Conservation (phyloP, 2,797 vertebrate genomes). For the Sitta carolinensis region DNA sequence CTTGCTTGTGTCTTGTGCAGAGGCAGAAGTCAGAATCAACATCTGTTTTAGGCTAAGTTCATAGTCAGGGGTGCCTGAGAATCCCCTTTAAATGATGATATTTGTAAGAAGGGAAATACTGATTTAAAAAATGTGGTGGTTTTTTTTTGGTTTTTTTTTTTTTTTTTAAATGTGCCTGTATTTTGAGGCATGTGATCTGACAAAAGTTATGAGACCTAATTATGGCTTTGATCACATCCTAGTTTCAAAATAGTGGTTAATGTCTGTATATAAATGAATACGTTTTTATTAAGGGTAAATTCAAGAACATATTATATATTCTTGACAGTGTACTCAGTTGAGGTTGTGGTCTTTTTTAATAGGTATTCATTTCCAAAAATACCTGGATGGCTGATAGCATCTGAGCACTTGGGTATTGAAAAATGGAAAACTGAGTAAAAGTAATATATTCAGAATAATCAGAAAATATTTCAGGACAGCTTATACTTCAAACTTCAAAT, state of each 20-base stretch:
- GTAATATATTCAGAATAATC: neutral
- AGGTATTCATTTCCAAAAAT: neutral
- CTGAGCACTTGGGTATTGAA: neutral
- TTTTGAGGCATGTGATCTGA: neutral
- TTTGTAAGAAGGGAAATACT: neutral
- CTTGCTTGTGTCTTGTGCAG: neutral
- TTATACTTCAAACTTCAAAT: neutral
- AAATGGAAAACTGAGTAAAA: neutral
- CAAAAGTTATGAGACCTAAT: neutral
- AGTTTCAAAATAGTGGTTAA: neutral
- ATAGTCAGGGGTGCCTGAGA: neutral
- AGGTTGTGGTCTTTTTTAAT: neutral
- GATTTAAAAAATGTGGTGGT: neutral
- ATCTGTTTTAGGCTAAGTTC: neutral
- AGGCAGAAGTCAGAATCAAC: neutral
- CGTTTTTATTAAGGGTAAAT: neutral
- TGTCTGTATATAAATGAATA: neutral
- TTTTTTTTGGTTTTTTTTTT: neutral
- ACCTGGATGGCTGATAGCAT: neutral
- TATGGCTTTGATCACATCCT: neutral
- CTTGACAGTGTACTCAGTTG: neutral
- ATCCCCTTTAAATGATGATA: neutral
- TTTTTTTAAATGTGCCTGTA: neutral
- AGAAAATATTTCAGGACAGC: neutral
- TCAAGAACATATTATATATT: neutral